Base-by-base conservation (phyloP, 2,113 vertebrate species). In the Microtus montanus region DNA sequence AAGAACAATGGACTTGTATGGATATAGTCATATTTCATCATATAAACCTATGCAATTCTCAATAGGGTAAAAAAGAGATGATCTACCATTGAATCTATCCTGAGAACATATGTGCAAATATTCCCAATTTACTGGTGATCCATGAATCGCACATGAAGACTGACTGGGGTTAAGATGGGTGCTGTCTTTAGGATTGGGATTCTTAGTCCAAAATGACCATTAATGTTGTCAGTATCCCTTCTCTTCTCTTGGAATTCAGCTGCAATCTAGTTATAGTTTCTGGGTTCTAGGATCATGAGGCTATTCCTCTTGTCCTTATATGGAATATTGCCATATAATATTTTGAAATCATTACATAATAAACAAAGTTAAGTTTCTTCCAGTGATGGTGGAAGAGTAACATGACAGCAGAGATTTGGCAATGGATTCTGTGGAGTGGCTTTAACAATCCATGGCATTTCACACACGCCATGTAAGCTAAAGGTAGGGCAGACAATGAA, bases 181-280 rank as follows among this genome's bases (percentile, higher is more conserved):
- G 4, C 1, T 11, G 4, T 11, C 13, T 68, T 5, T 41, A 38
- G 71, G 28, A 4, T 8, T 44, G 11, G 3, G 24, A 5, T 1
- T 13, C 58, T 89, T 5, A 35, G 52, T 38, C 11, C 6, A 44
- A 13, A 73, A 74, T 22, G 11, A 75, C 38, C 38, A 0, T 12
- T 15, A 17, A 0, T 52, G 7, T 0, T 6, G 20, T 74, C 24
- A 2, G 0, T 24, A n/a, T 6, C 20, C 7, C 7, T 63, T 20
- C 1, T 68, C 19, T 70, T 84, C 47, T 70, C 0, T 28, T 85
- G 15, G 28, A 88, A 28, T 28, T 58, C 94, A 44, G 3, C 24
- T 63, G 12, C 75, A 68, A 12, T 13, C 12, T 22, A 41, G 2
- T 49, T 73, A 5, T 24, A 20, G 38, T 4, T 64, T 35, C 2